phyloP scores from a whole-genome alignment of 2,888 invertebrate genomes.

The Chydorus sphaericus region DNA sequence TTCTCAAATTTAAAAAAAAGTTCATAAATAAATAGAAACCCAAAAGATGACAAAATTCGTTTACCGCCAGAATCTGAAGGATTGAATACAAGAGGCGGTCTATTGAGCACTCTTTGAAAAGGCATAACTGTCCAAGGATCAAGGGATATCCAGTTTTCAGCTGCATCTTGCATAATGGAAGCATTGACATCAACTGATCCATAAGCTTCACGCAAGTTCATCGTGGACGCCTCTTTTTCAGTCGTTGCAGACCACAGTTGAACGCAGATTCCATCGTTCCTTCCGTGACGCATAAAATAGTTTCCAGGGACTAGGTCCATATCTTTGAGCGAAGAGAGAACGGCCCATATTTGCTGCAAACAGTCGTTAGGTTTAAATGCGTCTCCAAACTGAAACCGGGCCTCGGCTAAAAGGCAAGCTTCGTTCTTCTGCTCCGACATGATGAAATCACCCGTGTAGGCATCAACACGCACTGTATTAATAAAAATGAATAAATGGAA shows the following conservation, averaged over 20 bases:
- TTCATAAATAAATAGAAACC: no score
- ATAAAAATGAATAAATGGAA: neutral
- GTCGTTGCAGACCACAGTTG: neutral
- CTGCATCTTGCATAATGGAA: neutral
- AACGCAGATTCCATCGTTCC: conserved; percentile 1
- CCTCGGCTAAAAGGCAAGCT: neutral
- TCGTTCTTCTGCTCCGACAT: conserved; percentile 15
- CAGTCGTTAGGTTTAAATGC: neutral
- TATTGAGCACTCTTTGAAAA: neutral
- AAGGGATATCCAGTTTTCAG: neutral
- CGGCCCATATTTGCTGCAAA: neutral
- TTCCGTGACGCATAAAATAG: neutral
- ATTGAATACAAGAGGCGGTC: conserved; percentile 4
- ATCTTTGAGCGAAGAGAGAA: neutral
- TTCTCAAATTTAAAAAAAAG: no score
- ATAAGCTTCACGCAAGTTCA: neutral
- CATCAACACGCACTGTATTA: conserved; percentile 16
- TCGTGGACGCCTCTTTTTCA: neutral
- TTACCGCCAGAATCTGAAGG: neutral
- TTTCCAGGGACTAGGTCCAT: neutral
- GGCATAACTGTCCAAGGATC: conserved; percentile 4
- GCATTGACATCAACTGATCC: neutral
- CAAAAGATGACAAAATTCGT: neutral
- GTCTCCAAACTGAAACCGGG: neutral
- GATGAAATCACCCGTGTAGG: conserved; percentile 17